Percentiles rank a stretch among this genome's conserved stretches.
Conservation (phyloP, 2,888 invertebrate species). For the Embidobia sp. region DNA sequence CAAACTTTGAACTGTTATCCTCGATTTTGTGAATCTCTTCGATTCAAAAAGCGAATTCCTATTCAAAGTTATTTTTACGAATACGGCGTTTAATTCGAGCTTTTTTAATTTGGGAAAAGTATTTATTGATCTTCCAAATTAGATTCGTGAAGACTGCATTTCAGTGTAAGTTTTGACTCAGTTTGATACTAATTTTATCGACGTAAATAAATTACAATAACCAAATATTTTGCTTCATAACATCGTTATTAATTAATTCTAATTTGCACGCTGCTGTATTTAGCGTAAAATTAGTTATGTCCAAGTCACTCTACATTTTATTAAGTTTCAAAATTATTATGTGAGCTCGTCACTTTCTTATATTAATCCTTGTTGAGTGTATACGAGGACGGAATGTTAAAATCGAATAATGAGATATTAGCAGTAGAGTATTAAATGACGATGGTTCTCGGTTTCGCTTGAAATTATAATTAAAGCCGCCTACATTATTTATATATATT, state of each 20-base stretch:
- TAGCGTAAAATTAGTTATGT: conserved; percentile 28
- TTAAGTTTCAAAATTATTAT: conserved; percentile 28
- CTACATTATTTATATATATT: conserved; percentile 12
- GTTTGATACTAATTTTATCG: no score
- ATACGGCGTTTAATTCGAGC: no score
- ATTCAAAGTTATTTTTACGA: no score
- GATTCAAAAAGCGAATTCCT: no score
- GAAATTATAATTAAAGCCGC: conserved; percentile 42
- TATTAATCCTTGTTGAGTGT: conserved; percentile 29
- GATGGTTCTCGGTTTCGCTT: conserved; percentile 26
- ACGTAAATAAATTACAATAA: no score
- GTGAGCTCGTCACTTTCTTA: conserved; percentile 7
- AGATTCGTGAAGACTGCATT: no score
- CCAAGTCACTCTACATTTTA: conserved; percentile 23
- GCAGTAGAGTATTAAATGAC: conserved; percentile 31
- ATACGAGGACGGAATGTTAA: conserved; percentile 24
- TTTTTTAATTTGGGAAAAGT: no score
- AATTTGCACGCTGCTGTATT: background rate
- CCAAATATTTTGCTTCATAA: conserved; percentile 30
- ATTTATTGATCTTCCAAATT: no score
- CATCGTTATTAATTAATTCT: conserved; percentile 1
- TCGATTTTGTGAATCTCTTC: no score
- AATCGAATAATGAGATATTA: conserved; percentile 47
- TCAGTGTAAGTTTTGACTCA: no score
- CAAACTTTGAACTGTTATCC: no score